Conservation (phyloP, 2,797 vertebrate species). For the Xenopus petersii region DNA sequence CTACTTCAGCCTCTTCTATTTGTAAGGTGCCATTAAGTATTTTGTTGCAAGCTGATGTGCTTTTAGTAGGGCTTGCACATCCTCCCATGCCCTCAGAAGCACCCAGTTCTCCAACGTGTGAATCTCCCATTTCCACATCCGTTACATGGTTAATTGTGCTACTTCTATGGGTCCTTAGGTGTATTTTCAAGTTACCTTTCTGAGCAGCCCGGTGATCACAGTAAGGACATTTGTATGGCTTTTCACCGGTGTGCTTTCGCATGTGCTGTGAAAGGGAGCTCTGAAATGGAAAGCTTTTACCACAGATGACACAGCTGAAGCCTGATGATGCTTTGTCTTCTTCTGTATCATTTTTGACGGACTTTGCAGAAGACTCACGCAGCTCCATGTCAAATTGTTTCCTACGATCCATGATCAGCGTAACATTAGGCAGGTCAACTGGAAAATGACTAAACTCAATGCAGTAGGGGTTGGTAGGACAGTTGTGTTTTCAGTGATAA, state of each 20-base stretch:
- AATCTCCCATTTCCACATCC: slow-evolving; percentile 66
- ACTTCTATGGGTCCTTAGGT: slow-evolving; percentile 90
- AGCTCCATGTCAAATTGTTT: slow-evolving; percentile 73
- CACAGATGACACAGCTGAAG: slow-evolving; percentile 87
- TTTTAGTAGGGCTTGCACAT: slow-evolving; percentile 89
- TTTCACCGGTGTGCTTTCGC: slow-evolving; percentile 90
- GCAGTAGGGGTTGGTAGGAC: slow-evolving; percentile 33
- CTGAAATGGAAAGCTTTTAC: slow-evolving; percentile 91
- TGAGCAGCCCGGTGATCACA: slow-evolving; percentile 92
- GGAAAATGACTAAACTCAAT: slow-evolving; percentile 48
- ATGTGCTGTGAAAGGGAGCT: slow-evolving; percentile 94
- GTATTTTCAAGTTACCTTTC: slow-evolving; percentile 94
- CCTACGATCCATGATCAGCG: slow-evolving; percentile 69
- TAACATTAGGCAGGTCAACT: slow-evolving; percentile 46
- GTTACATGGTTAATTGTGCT: slow-evolving; percentile 80
- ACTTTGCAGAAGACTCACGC: slow-evolving; percentile 65
- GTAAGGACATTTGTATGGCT: slow-evolving; percentile 96
- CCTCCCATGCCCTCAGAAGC: slow-evolving; percentile 82
- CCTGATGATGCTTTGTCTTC: slow-evolving; percentile 70
- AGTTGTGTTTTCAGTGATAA: slow-evolving; percentile 48
- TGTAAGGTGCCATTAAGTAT: slow-evolving; percentile 71
- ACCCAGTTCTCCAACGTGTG: slow-evolving; percentile 67
- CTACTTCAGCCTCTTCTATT: slow-evolving; percentile 56
- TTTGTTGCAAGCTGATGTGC: slow-evolving; percentile 84
- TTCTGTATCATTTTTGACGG: slow-evolving; percentile 65